Base-by-base conservation (phyloP, 2,888 invertebrate species). In the Hydrotaea cyrtoneurina region DNA sequence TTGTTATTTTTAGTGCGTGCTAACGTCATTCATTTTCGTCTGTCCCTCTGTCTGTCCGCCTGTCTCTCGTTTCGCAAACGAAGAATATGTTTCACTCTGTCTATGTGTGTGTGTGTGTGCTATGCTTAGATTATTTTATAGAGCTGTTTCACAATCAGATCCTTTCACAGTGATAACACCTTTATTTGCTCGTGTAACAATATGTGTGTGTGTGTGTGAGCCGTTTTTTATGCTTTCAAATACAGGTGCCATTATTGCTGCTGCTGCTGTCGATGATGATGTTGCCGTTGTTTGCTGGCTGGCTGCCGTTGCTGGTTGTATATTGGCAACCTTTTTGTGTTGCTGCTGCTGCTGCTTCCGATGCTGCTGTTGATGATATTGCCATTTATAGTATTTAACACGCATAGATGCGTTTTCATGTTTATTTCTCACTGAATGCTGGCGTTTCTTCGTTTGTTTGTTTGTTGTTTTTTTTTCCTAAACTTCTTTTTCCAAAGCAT, bases 101-200 rank as follows among this genome's bases (percentile, higher is more conserved):
- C 77, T 69, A 59, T 55, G 11, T 36, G 43, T 66, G 66, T 19
- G 23, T 69, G 43, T 69, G 69, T 46, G 62, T 84, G 66, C 77
- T 78, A 62, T 78, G 71, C 82, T 85, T 55, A 85, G 85, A 85
- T 85, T 85, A 85, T 77, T 85, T 85, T 85, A 82, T 82, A 82
- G 85, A 85, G 85, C 85, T 85, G 85, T 85, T 85, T 74, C 84
- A 87, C 88, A 89, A 91, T 90, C 90, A 90, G 90, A 91, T 90
- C 89, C 90, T 88, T 88, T 87, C 82, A 87, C 88, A 86, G 85
- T 87, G 90, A 90, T 90, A 90, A 90, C 83, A 83, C 78, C 80
- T 62, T 62, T 62, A 62, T 76, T 46, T 78, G 82, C 76, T 62
- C 76, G 76, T 79, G 82, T 72, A 76, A 69, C 17, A 21, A 39